Evolutionary conservation across 2,888 invertebrate species (phyloP).

Genomic region (Acanthopleura granulata): DNA sequence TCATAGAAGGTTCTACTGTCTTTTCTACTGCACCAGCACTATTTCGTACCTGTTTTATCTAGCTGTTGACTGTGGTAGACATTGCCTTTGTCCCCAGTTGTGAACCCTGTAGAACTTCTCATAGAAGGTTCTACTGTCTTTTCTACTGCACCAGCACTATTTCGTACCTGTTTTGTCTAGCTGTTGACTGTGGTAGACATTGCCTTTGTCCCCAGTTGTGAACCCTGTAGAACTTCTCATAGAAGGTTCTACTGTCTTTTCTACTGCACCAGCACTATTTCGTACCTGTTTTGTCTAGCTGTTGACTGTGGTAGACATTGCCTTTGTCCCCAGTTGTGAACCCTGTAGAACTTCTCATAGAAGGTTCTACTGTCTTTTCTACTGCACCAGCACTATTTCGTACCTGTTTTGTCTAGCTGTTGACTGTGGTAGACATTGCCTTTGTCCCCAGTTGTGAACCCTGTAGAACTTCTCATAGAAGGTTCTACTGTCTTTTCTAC

Average conservation of each 20-base stretch:
- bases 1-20: too few species aligned
- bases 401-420: too few species aligned
- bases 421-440: slow-evolving; percentile 17
- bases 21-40: too few species aligned
- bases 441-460: slow-evolving; percentile 21
- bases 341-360: not conserved
- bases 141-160: not conserved
- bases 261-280: not conserved
- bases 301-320: slow-evolving; percentile 10
- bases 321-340: slow-evolving; percentile 24
- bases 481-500: not conserved
- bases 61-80: not conserved
- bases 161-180: too few species aligned
- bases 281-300: too few species aligned
- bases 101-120: not conserved
- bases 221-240: not conserved
- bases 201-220: slow-evolving; percentile 24
- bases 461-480: not conserved
- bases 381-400: too few species aligned
- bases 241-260: not conserved
- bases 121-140: slow-evolving; percentile 4
- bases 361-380: too few species aligned
- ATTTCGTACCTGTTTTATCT: too few species aligned
- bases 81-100: slow-evolving; percentile 25
- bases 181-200: not conserved